Evolutionary conservation across 2,888 invertebrate genomes (phyloP).

Genomic region (Meliscaeva auricollis): DNA sequence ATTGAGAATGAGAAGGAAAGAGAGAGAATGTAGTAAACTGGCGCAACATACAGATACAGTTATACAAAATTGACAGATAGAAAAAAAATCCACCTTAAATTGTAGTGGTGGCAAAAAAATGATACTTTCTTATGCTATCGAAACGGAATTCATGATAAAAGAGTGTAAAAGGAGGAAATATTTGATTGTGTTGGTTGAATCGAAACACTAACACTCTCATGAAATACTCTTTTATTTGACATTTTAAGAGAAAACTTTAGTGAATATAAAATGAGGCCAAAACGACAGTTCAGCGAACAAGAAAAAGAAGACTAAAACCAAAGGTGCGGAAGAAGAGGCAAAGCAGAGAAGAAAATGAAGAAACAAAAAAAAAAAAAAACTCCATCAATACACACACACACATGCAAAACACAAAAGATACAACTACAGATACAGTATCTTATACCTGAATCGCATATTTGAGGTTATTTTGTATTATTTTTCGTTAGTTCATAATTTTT

Average conservation of each 20-base stretch:
- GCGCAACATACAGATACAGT: slow-evolving; percentile 63
- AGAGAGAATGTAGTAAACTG: slow-evolving; percentile 62
- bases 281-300: slow-evolving; percentile 23
- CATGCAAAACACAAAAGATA: slow-evolving; percentile 72
- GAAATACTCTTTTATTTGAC: slow-evolving; percentile 42
- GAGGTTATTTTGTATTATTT: slow-evolving; percentile 67
- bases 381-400: slow-evolving; percentile 38
- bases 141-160: slow-evolving; percentile 66
- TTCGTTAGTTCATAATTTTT: slow-evolving; percentile 61
- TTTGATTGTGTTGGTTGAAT: slow-evolving; percentile 29
- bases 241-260: slow-evolving; percentile 63
- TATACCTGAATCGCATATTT: slow-evolving; percentile 76
- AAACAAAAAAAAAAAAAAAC: slow-evolving; percentile 44
- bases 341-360: slow-evolving; percentile 1
- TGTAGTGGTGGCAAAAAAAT: slow-evolving; percentile 35
- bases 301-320: slow-evolving; percentile 34
- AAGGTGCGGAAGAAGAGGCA: slow-evolving; percentile 31
- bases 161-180: slow-evolving; percentile 52
- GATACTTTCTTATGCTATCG: slow-evolving; percentile 55
- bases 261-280: slow-evolving; percentile 61
- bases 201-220: slow-evolving; percentile 20
- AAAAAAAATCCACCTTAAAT: slow-evolving; percentile 31
- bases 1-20: slow-evolving; percentile 54
- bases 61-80: slow-evolving; percentile 48
- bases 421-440: slow-evolving; percentile 76